Evolutionary conservation across 2,797 vertebrate species (phyloP).

Genomic region (Sebastes vulpes): DNA sequence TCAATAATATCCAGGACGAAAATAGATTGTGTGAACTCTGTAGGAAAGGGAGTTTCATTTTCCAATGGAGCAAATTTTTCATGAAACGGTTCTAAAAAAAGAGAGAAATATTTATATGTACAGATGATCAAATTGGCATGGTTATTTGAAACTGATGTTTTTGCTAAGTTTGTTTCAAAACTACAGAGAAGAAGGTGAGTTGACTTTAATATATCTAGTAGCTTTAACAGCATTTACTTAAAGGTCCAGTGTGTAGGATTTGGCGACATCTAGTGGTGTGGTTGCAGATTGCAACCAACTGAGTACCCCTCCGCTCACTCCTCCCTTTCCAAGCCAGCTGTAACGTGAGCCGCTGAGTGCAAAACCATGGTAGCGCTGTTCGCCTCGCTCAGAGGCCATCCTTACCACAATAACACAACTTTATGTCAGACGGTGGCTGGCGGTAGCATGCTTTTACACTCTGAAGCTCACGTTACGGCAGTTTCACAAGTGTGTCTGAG

Average conservation of each 20-base stretch:
- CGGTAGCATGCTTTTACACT: rapidly evolving
- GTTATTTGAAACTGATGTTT: not conserved
- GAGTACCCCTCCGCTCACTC: not conserved
- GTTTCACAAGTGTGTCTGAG: too few species aligned
- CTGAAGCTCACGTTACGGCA: not conserved
- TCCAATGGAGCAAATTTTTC: not conserved
- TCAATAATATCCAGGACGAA: not conserved
- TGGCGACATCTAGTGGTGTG: too few species aligned
- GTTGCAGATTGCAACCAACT: not conserved
- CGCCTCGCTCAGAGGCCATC: not conserved
- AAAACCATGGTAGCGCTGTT: not conserved
- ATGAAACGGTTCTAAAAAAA: not conserved
- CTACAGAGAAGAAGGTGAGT: not conserved
- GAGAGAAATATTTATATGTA: not conserved
- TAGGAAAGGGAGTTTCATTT: not conserved
- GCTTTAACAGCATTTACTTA: not conserved
- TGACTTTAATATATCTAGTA: not conserved
- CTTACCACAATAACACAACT: rapidly evolving
- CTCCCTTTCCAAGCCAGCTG: not conserved
- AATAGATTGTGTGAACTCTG: not conserved
- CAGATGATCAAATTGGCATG: not conserved
- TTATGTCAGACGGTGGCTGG: rapidly evolving
- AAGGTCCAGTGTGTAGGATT: not conserved
- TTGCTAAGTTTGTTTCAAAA: not conserved
- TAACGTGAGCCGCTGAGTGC: not conserved